Evolutionary conservation across 1,140 invertebrate species (phyloP).

Genomic region (Geopemphigus sp.): DNA sequence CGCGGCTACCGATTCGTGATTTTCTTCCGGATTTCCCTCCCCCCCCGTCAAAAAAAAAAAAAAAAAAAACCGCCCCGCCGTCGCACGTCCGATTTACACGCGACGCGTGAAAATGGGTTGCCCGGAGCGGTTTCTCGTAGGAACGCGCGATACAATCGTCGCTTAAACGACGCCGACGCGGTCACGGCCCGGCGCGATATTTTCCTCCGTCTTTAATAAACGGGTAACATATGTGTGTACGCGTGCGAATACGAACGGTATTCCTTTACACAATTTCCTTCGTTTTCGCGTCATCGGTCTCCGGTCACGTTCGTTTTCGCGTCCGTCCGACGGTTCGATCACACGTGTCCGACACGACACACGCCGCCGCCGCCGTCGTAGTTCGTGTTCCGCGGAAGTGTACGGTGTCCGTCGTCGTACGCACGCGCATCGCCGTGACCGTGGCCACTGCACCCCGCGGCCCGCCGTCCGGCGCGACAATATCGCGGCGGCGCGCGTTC

Average conservation of each 20-base stretch:
- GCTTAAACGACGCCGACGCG: too few species aligned
- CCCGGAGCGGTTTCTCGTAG: too few species aligned
- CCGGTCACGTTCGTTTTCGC: conserved; percentile 19
- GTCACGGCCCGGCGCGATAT: neutral
- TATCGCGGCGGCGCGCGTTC: conserved; percentile 2
- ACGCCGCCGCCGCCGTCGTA: conserved; percentile 3
- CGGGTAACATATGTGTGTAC: conserved; percentile 10
- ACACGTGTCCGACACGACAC: conserved; percentile 26
- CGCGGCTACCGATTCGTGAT: too few species aligned
- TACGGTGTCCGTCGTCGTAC: neutral
- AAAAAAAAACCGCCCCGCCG: too few species aligned
- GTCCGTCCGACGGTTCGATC: conserved; percentile 7
- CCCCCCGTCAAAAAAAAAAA: too few species aligned
- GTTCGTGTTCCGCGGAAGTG: conserved; percentile 9
- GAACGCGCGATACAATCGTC: too few species aligned
- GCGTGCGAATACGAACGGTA: neutral
- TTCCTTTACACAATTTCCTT: neutral
- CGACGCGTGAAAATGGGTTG: too few species aligned
- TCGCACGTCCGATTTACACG: too few species aligned
- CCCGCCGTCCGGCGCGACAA: too few species aligned
- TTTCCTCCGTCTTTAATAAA: conserved; percentile 9
- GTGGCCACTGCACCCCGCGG: neutral
- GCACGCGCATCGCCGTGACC: neutral
- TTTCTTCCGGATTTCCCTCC: too few species aligned
- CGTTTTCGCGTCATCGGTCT: neutral